Conservation (phyloP, 2,888 invertebrate species). For the Ichneumon xanthorius region DNA sequence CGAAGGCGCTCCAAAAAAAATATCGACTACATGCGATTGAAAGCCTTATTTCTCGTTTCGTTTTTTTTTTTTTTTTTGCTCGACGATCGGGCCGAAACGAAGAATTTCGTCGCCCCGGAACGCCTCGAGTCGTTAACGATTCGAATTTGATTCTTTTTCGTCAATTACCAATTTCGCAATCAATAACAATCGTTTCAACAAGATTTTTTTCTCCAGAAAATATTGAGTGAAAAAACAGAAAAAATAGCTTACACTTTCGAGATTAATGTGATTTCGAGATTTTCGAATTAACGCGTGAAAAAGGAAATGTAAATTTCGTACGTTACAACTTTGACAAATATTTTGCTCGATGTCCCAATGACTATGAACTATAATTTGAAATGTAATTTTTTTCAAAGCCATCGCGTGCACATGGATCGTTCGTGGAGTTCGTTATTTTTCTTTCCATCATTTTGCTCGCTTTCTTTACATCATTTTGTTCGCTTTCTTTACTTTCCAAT, state of each 20-base stretch:
- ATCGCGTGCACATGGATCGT: constrained; percentile 12
- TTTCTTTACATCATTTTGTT: not conserved
- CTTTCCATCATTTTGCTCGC: not conserved
- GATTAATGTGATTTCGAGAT: not conserved
- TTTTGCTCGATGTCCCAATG: not conserved
- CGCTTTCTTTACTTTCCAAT: not conserved
- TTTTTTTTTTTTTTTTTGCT: not conserved
- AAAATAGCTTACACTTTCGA: not conserved
- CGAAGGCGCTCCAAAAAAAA: constrained; percentile 61
- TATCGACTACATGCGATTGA: not conserved
- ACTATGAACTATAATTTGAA: constrained; percentile 9
- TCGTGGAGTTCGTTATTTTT: constrained; percentile 9
- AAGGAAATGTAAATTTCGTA: not conserved
- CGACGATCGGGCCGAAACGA: not conserved
- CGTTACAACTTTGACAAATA: not conserved
- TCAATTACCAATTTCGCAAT: not conserved
- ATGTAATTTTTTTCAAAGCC: not conserved
- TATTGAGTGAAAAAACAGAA: not conserved
- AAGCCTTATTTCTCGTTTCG: not conserved
- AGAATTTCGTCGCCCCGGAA: not conserved
- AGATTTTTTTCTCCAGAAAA: not conserved
- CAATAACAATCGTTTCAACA: not conserved
- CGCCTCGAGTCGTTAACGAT: not conserved
- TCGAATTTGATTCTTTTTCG: not conserved
- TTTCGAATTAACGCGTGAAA: not conserved